Percentiles rank a stretch among this genome's conserved stretches.
Conservation (phyloP, 2,888 invertebrate species). For the Agrotis clavis region DNA sequence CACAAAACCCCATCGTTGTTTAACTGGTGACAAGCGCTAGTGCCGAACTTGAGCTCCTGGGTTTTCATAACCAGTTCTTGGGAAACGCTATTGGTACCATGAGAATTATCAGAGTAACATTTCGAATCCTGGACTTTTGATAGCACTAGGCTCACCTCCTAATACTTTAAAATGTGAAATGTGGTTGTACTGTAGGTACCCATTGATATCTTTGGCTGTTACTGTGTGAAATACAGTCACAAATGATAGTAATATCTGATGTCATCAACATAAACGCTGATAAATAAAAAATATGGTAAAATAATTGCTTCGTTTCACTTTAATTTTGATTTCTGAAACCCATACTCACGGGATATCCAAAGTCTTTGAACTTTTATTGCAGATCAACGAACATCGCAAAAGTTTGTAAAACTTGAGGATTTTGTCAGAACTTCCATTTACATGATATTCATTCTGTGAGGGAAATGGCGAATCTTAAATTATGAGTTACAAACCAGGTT, state of each 20-base stretch:
- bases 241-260: neutral
- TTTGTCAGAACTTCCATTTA: slow-evolving; percentile 46
- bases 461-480: slow-evolving; percentile 30
- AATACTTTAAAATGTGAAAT: neutral
- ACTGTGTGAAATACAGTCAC: neutral
- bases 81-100: neutral
- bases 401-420: slow-evolving; percentile 40
- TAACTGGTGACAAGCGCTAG: neutral
- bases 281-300: neutral
- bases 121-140: neutral
- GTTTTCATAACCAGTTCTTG: neutral
- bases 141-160: neutral
- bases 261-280: neutral
- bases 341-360: slow-evolving; percentile 6
- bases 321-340: slow-evolving; percentile 28
- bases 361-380: slow-evolving; percentile 47
- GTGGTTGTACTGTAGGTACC: neutral
- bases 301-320: slow-evolving; percentile 4
- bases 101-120: neutral
- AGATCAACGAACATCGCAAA: slow-evolving; percentile 31
- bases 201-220: too few relatives aligned
- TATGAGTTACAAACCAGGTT: neutral
- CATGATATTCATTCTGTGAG: slow-evolving; percentile 45
- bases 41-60: neutral
- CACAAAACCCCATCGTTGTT: neutral